These are phyloP conservation scores for Lagocephalus sceleratus DNA, from an alignment of 2,797 vertebrate genomes.

Conservation along the genomic window DNA sequence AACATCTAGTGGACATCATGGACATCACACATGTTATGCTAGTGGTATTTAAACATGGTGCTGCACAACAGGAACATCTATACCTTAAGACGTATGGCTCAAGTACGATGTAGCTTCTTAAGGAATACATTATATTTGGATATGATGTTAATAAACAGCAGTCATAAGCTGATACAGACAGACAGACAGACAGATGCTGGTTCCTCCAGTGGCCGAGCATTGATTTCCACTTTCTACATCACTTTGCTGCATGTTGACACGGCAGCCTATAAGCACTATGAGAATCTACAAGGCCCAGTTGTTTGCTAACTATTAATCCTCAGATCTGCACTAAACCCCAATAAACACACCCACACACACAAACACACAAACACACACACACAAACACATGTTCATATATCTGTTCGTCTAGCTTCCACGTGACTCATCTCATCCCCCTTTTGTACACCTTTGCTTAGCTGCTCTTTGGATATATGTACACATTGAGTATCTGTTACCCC, in stretches of 20 bases:
- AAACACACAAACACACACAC: slow-evolving; percentile 1
- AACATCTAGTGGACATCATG: too few relatives aligned
- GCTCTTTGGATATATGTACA: slow-evolving; percentile 41
- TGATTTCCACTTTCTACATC: not conserved
- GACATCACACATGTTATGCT: too few relatives aligned
- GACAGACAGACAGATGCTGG: slow-evolving; percentile 1
- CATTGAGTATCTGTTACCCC: slow-evolving; percentile 31
- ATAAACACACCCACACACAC: slow-evolving; percentile 1
- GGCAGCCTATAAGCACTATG: slow-evolving; percentile 33
- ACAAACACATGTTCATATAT: slow-evolving; percentile 7
- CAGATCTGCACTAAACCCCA: slow-evolving; percentile 4
- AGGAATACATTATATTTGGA: too few relatives aligned
- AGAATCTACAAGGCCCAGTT: slow-evolving; percentile 20
- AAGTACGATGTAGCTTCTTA: too few relatives aligned
- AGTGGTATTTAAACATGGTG: too few relatives aligned
- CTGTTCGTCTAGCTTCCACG: slow-evolving; percentile 1
- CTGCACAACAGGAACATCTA: too few relatives aligned
- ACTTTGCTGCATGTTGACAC: slow-evolving; percentile 29
- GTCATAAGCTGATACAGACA: too few relatives aligned
- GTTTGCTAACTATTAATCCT: slow-evolving; percentile 27
- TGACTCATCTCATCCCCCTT: slow-evolving; percentile 16
- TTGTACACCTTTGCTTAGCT: slow-evolving; percentile 31
- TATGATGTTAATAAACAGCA: too few relatives aligned
- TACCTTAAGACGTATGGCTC: too few relatives aligned
- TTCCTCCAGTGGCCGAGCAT: slow-evolving; percentile 6